These are phyloP conservation scores for Grapholita molesta DNA, from an alignment of 1,140 invertebrate species.

Conservation along the genomic window DNA sequence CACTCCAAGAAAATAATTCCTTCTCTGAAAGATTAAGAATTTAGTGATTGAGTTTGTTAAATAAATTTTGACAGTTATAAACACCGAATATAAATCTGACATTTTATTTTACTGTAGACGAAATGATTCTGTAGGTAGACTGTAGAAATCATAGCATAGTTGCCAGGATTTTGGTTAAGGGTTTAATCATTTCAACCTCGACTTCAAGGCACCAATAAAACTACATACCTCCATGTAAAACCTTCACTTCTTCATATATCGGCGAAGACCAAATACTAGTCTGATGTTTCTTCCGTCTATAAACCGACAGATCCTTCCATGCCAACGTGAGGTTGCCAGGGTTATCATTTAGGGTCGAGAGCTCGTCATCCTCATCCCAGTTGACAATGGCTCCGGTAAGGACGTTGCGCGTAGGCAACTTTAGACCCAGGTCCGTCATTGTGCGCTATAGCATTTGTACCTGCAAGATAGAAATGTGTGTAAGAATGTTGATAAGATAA, in stretches of 20 bases:
- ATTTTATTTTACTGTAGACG: no score
- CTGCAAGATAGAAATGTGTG: conserved; percentile 33
- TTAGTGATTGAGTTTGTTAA: no score
- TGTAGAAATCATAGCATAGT: no score
- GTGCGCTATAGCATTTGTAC: conserved; percentile 55
- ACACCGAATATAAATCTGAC: no score
- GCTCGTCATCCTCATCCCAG: conserved; percentile 62
- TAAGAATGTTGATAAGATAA: neutral
- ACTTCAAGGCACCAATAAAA: no score
- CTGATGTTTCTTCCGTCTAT: conserved; percentile 59
- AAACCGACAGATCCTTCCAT: conserved; percentile 70
- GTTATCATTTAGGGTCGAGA: conserved; percentile 46
- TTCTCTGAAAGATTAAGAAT: no score
- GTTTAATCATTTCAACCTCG: no score
- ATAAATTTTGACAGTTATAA: no score
- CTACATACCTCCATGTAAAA: conserved; percentile 64
- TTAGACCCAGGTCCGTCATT: conserved; percentile 49
- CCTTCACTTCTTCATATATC: conserved; percentile 66
- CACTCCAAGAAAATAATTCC: no score
- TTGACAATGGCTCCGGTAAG: conserved; percentile 62
- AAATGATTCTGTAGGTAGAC: no score
- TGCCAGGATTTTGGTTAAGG: no score
- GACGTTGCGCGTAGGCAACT: conserved; percentile 61
- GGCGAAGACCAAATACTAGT: conserved; percentile 66
- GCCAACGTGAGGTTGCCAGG: conserved; percentile 64